These are phyloP conservation scores for Stichodactyla mertensii DNA, from an alignment of 64 coral and sea anemone species.

Conservation along the genomic window DNA sequence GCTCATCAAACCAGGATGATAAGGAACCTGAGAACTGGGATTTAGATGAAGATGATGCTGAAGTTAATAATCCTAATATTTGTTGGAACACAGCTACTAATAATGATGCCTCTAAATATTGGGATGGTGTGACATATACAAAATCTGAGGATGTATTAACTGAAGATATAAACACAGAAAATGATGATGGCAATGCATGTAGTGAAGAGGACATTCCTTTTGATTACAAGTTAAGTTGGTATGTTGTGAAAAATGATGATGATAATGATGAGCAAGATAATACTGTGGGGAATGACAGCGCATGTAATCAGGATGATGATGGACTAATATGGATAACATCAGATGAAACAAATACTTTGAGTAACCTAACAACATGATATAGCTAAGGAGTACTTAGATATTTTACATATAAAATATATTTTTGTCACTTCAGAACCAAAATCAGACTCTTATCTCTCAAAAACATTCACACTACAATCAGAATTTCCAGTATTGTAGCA, in stretches of 20 bases:
- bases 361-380: background rate
- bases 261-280: background rate
- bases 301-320: background rate
- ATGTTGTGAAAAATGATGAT: background rate
- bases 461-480: too few relatives aligned
- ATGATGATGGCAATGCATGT: background rate
- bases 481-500: too few relatives aligned
- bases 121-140: background rate
- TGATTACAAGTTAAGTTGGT: background rate
- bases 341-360: background rate
- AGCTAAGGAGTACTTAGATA: background rate
- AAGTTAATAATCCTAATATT: constrained; percentile 5
- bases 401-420: background rate
- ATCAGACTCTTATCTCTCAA: too few relatives aligned
- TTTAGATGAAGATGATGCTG: background rate
- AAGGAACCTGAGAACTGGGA: constrained; percentile 34
- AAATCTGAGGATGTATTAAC: background rate
- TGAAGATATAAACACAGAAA: background rate
- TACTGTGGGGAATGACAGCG: background rate
- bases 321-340: constrained; percentile 14
- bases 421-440: too few relatives aligned
- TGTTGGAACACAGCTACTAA: constrained; percentile 26
- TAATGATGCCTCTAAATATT: constrained; percentile 10
- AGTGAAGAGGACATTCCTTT: background rate
- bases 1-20: background rate